phyloP scores from a whole-genome alignment of 2,888 invertebrate species.

The Stramonita haemastoma region DNA sequence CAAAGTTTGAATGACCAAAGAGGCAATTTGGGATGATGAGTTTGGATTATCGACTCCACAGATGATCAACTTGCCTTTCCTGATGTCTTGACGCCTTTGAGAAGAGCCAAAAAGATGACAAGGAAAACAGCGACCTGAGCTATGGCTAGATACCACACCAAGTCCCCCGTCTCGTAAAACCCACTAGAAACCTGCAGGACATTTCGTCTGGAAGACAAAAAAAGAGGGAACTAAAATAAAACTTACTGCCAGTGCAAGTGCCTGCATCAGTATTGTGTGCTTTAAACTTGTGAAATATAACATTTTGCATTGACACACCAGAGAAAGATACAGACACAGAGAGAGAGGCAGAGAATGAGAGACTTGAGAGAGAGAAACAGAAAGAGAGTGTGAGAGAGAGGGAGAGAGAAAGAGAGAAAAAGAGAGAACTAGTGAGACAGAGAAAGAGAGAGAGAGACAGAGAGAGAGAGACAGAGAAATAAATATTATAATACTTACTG shows the following conservation, averaged over 20 bases:
- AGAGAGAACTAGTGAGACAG: background rate
- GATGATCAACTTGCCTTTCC: conserved; percentile 69
- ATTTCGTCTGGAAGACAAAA: conserved; percentile 61
- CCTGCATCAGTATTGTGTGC: too few relatives aligned
- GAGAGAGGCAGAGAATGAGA: background rate
- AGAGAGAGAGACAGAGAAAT: background rate
- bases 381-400: background rate
- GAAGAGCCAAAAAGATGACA: conserved; percentile 72
- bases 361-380: background rate
- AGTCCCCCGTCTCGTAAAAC: conserved; percentile 71
- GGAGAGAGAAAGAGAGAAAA: too few relatives aligned
- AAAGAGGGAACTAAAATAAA: background rate
- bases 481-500: conserved; percentile 52
- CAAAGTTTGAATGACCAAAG: background rate
- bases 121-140: conserved; percentile 74
- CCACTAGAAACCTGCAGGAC: conserved; percentile 71
- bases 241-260: background rate
- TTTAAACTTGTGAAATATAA: background rate
- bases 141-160: conserved; percentile 71
- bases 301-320: too few relatives aligned
- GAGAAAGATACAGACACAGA: background rate
- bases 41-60: background rate
- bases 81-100: conserved; percentile 75
- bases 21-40: background rate
- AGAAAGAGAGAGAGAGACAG: background rate